Evolutionary conservation across 2,113 vertebrate species (phyloP), one percentile per base, ranked within the genome.

Genomic region (Chionodraco myersi): DNA sequence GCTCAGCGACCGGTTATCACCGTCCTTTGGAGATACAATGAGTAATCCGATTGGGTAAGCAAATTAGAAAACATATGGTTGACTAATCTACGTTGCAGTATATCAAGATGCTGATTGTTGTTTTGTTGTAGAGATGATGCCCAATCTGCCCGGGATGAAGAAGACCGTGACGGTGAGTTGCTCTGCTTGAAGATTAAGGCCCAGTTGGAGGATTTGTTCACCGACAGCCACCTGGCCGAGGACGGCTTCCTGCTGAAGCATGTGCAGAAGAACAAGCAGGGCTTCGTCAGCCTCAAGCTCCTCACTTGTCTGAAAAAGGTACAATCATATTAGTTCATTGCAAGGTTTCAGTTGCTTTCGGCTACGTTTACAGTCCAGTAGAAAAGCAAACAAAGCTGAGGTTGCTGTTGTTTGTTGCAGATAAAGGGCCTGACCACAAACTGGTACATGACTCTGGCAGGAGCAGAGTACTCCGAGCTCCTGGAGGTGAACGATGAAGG

Each of bases 401-500:
- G 15, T 58, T 64, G 52, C 23, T 54, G 12, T 3, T 83, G 41
- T 88, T 77, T 82, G 58, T 67, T 3, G 0, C 72, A 97, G 96
- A 94, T 96, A 86, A 95, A 94, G 68, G 93, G 91, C 75, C 91
- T 97, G 72, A 96, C 95, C 0, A 88, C 91, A 0, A 92, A 96
- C 89, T 96, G 96, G 96, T 77, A 86, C 45, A 82, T 93, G 78
- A 96, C 95, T 0, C 89, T 95, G 18, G 91, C 94, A 0, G 94
- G 93, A 44, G 93, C 96, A 14, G 85, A 18, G 18, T 89, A 84
- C 81, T 97, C 96, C 0, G 70, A 91, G 5, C 49, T 92, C 51
- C 93, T 97, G 89, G 95, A 96, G 70, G 93, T 97, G 79, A 96
- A 95, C 1, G 88, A 93, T 3, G 93, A 95, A n/a, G 89, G 93